phyloP scores from a whole-genome alignment of 2,888 invertebrate species.

The Tetragonula carbonaria region DNA sequence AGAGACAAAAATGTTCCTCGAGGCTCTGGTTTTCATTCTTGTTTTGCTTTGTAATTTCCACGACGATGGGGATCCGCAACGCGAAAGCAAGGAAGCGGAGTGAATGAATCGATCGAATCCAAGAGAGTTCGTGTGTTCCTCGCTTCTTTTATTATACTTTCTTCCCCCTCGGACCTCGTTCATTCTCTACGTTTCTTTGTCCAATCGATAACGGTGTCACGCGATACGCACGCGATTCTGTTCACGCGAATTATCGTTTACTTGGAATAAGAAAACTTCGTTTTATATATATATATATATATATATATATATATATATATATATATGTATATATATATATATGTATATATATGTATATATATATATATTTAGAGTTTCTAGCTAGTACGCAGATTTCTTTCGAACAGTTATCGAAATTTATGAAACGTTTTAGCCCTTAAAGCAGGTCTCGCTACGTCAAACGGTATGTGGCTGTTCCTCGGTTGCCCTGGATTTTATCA shows the following conservation, averaged over 20 bases:
- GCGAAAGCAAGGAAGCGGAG: constrained; percentile 18
- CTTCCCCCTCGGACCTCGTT: neutral
- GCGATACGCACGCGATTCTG: constrained; percentile 40
- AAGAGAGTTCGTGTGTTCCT: constrained; percentile 25
- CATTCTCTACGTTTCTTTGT: constrained; percentile 21
- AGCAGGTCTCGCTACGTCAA: constrained; percentile 19
- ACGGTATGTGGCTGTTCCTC: constrained; percentile 30
- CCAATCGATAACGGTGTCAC: constrained; percentile 44
- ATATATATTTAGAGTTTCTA: constrained; percentile 7
- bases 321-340: neutral
- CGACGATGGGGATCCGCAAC: constrained; percentile 3
- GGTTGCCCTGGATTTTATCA: constrained; percentile 22
- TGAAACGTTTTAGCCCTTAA: constrained; percentile 10
- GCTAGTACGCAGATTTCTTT: constrained; percentile 21
- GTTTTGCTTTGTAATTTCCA: neutral
- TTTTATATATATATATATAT: no score
- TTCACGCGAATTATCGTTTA: constrained; percentile 22
- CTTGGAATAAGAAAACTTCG: constrained; percentile 17
- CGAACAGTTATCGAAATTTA: constrained; percentile 29
- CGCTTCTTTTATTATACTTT: constrained; percentile 39
- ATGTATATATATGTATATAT: neutral
- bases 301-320: no score
- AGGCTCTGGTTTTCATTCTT: neutral
- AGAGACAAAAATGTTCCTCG: neutral
- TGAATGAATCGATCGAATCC: constrained; percentile 50